Percentiles rank a stretch among this genome's conserved stretches.
Conservation (phyloP, 2,888 invertebrate genomes). For the Folsomia candida region DNA sequence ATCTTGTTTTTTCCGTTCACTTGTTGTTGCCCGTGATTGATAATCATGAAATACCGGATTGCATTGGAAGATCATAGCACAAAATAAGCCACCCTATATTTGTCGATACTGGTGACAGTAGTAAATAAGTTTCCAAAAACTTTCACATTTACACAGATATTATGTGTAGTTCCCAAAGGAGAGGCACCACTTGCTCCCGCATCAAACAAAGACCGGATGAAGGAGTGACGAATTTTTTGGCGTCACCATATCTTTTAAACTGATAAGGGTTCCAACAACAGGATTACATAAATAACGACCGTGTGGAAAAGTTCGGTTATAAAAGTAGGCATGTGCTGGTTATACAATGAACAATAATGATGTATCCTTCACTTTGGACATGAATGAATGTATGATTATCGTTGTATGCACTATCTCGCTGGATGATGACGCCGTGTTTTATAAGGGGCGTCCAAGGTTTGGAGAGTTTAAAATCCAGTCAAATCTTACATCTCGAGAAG, state of each 20-base stretch:
- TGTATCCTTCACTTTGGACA: not conserved
- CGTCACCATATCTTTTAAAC: not conserved
- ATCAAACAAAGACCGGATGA: not conserved
- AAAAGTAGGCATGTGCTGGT: not conserved
- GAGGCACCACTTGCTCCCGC: not conserved
- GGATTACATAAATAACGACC: not conserved
- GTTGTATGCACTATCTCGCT: not conserved
- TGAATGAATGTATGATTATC: too few species aligned
- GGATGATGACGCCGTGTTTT: not conserved
- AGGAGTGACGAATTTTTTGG: not conserved
- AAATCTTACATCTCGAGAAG: not conserved
- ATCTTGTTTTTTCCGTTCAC: not conserved
- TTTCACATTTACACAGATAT: not conserved
- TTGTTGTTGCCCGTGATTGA: not conserved
- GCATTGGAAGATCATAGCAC: not conserved
- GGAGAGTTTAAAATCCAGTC: not conserved
- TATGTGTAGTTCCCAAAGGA: too few species aligned
- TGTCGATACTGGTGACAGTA: too few species aligned
- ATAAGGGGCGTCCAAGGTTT: not conserved
- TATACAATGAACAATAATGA: not conserved
- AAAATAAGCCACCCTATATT: too few species aligned
- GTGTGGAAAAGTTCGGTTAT: not conserved
- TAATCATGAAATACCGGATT: not conserved
- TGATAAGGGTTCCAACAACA: not conserved
- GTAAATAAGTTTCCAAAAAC: too few species aligned